phyloP scores from a whole-genome alignment of 1,140 invertebrate species.

The Neoseiulus cucumeris region DNA sequence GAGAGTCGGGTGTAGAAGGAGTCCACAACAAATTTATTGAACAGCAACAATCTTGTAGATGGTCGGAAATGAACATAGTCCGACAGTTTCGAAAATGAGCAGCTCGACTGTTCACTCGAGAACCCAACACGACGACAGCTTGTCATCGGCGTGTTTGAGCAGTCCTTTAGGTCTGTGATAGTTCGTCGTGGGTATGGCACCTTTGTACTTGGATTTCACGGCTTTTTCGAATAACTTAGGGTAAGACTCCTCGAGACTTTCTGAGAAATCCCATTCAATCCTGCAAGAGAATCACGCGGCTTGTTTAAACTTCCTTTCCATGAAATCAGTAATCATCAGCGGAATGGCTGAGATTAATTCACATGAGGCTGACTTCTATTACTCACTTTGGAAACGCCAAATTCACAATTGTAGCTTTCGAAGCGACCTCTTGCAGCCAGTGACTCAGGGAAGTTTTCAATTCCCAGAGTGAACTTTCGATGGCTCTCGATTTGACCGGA shows the following conservation, averaged over 20 bases:
- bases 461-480: conserved; percentile 80
- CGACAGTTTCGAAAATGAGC: no score
- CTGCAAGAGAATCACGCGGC: background rate
- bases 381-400: background rate
- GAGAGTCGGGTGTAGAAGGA: background rate
- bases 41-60: background rate
- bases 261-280: background rate
- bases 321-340: no score
- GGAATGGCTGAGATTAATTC: background rate
- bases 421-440: background rate
- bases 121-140: background rate
- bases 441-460: conserved; percentile 30
- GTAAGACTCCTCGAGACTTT: background rate
- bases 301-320: background rate
- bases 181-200: background rate
- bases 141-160: background rate
- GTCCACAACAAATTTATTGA: background rate
- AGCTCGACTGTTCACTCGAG: background rate
- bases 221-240: background rate
- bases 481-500: conserved; percentile 50
- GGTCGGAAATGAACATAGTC: no score
- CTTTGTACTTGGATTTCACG: background rate
- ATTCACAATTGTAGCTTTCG: background rate
- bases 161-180: conserved; percentile 4
- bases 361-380: background rate